Conservation (phyloP, 2,113 vertebrate species). For the Delphinapterus leucas region DNA sequence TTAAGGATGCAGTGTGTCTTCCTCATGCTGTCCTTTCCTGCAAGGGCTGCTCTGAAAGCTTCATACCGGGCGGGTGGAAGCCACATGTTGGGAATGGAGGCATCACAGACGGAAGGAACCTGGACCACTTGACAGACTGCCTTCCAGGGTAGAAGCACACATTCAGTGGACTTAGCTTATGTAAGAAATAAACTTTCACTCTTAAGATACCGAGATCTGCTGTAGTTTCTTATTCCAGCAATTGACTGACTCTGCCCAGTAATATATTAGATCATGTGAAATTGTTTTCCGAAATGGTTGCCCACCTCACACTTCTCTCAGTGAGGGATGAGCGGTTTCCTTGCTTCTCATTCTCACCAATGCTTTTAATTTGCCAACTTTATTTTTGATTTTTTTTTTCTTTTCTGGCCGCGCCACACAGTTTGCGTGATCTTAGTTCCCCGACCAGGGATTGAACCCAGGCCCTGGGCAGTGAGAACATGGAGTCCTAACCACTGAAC, state of each 20-base stretch:
- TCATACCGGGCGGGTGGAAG: neutral
- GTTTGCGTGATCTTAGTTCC: neutral
- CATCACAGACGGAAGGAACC: neutral
- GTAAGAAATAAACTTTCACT: neutral
- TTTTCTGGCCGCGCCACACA: too few relatives aligned
- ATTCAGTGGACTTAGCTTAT: neutral
- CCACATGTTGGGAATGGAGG: neutral
- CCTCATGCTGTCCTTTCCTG: neutral
- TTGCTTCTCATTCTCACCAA: neutral
- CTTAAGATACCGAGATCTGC: neutral
- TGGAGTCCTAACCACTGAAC: neutral
- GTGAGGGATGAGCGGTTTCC: neutral
- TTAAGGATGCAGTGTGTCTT: neutral
- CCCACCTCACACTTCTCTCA: neutral
- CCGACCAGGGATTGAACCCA: neutral
- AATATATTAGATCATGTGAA: neutral
- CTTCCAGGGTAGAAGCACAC: neutral
- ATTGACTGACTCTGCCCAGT: neutral
- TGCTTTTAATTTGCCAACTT: too few relatives aligned
- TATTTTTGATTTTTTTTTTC: too few relatives aligned
- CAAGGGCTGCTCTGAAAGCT: neutral
- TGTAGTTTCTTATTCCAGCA: neutral
- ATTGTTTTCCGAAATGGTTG: neutral
- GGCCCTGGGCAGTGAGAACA: neutral
- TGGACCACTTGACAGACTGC: neutral